Percentiles rank a stretch among this genome's conserved stretches.
Conservation (phyloP, 2,797 vertebrate genomes). For the Ptychobarbus kaznakovi region DNA sequence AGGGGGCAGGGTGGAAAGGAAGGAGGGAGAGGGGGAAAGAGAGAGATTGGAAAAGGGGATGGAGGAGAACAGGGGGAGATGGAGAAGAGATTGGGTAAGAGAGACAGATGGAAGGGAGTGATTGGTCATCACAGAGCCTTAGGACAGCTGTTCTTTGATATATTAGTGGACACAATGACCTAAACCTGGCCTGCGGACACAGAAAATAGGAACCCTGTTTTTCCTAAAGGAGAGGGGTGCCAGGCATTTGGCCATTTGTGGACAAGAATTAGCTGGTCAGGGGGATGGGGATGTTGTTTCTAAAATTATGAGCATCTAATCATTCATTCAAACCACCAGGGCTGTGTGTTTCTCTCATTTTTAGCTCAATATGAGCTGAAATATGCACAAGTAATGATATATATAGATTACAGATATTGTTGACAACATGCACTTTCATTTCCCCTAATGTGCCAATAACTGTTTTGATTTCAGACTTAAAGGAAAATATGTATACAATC, state of each 20-base stretch:
- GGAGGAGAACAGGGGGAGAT: slow-evolving; percentile 68
- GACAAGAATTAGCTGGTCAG: slow-evolving; percentile 72
- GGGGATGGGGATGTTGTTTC: slow-evolving; percentile 75
- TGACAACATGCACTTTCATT: not conserved
- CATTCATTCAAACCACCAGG: slow-evolving; percentile 64
- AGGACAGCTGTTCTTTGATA: slow-evolving; percentile 97
- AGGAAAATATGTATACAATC: not conserved
- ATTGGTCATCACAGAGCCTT: slow-evolving; percentile 81
- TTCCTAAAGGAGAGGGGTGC: slow-evolving; percentile 69
- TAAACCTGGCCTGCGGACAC: slow-evolving; percentile 83
- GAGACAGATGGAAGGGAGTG: slow-evolving; percentile 82
- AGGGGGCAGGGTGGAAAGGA: slow-evolving; percentile 56
- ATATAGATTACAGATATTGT: not conserved
- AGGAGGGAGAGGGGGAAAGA: slow-evolving; percentile 52
- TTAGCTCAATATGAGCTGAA: not conserved
- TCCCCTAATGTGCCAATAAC: not conserved
- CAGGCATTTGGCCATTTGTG: slow-evolving; percentile 77
- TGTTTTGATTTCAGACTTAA: not conserved
- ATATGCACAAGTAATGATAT: not conserved
- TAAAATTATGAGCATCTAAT: slow-evolving; percentile 80
- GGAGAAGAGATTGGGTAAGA: slow-evolving; percentile 62
- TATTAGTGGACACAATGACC: slow-evolving; percentile 86
- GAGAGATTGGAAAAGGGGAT: slow-evolving; percentile 54
- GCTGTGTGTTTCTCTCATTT: not conserved
- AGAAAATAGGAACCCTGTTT: slow-evolving; percentile 84